Evolutionary conservation across 2,113 vertebrate genomes (phyloP).

Genomic region (Lamprologus lemairii): DNA sequence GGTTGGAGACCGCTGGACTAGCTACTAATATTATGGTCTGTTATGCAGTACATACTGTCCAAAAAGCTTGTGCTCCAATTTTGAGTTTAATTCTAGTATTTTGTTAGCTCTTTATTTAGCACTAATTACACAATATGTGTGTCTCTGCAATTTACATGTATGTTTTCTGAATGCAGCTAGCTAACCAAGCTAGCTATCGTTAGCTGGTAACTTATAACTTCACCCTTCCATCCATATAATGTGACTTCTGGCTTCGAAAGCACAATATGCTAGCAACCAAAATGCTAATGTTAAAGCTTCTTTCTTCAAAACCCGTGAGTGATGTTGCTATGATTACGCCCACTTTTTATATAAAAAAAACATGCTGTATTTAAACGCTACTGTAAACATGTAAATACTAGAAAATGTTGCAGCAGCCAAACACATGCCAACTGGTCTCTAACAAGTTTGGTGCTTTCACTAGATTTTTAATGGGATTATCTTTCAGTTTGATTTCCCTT

Average conservation of each 20-base stretch:
- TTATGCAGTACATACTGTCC: neutral
- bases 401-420: neutral
- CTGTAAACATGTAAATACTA: neutral
- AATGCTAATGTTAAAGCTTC: neutral
- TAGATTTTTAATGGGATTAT: neutral
- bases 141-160: neutral
- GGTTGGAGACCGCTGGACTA: neutral
- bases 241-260: neutral
- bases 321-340: rapidly evolving
- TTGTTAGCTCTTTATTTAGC: neutral
- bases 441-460: neutral
- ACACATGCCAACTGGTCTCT: neutral
- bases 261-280: neutral
- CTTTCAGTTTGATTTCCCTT: neutral
- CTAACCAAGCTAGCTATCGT: neutral
- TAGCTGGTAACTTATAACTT: neutral
- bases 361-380: rapidly evolving
- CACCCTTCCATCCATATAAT: rapidly evolving
- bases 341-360: neutral
- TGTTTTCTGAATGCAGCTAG: neutral
- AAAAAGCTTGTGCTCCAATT: rapidly evolving
- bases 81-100: neutral
- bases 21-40: neutral
- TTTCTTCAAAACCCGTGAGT: neutral
- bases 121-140: neutral